phyloP scores from a whole-genome alignment of 2,888 invertebrate species.

The Synanthedon formicaeformis region DNA sequence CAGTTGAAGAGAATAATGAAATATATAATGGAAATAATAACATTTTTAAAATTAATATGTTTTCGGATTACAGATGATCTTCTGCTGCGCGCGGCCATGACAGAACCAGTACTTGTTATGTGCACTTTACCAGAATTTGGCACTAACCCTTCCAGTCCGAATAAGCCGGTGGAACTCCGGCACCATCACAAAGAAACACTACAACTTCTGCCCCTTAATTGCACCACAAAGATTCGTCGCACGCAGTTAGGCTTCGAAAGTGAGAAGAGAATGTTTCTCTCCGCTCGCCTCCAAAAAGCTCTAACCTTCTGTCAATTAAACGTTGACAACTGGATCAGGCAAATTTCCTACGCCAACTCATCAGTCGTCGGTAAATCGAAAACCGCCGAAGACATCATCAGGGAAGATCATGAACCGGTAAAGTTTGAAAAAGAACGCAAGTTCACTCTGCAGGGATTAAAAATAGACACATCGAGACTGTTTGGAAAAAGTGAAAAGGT shows the following conservation, averaged over 20 bases:
- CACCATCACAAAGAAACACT: conserved; percentile 69
- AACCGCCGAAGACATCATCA: conserved; percentile 67
- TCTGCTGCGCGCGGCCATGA: conserved; percentile 72
- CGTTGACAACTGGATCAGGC: conserved; percentile 74
- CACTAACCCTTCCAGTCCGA: conserved; percentile 54
- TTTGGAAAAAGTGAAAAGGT: conserved; percentile 67
- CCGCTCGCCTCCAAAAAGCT: conserved; percentile 74
- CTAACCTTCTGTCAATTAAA: conserved; percentile 75
- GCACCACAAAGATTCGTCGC: conserved; percentile 52
- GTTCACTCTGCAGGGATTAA: conserved; percentile 62
- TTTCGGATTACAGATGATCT: conserved; percentile 49
- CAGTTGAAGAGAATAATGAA: too few species aligned
- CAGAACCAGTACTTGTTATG: conserved; percentile 75
- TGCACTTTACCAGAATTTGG: conserved; percentile 72
- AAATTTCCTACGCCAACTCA: conserved; percentile 66
- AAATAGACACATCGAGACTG: conserved; percentile 59
- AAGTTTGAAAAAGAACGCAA: conserved; percentile 66
- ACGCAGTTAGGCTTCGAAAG: conserved; percentile 73
- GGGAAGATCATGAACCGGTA: conserved; percentile 62
- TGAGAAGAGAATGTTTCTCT: conserved; percentile 74
- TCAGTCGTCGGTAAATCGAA: conserved; percentile 49
- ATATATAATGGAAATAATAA: neutral
- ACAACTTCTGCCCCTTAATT: conserved; percentile 57
- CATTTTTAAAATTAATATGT: neutral
- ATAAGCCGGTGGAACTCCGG: conserved; percentile 65